Percentiles rank a stretch among this genome's conserved stretches.
Conservation (phyloP, 2,113 vertebrate genomes). For the Phodopus roborovskii region DNA sequence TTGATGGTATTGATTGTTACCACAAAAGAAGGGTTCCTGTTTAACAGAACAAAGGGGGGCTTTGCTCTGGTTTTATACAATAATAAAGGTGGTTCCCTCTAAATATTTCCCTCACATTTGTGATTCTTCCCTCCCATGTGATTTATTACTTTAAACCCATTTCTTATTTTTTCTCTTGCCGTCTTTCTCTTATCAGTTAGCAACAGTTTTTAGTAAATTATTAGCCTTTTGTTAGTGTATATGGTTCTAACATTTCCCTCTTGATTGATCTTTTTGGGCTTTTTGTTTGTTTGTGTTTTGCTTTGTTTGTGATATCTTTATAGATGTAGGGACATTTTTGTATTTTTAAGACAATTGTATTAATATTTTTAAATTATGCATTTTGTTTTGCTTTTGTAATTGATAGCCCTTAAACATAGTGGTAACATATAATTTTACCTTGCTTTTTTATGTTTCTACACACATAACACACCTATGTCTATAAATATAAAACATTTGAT, state of each 20-base stretch:
- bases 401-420: not conserved
- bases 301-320: constrained; percentile 24
- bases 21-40: not conserved
- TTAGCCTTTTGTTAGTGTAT: constrained; percentile 50
- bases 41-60: not conserved
- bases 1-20: not conserved
- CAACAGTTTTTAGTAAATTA: constrained; percentile 42
- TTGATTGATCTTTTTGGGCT: not conserved
- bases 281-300: not conserved
- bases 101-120: constrained; percentile 19
- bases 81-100: not conserved
- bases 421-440: constrained; percentile 27
- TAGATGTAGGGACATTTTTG: not conserved
- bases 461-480: not conserved
- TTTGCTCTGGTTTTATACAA: constrained; percentile 24
- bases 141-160: constrained; percentile 13
- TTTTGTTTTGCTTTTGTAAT: constrained; percentile 33
- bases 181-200: constrained; percentile 38
- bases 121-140: not conserved
- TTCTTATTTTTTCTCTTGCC: not conserved
- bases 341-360: constrained; percentile 42
- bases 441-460: not conserved
- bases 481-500: not conserved
- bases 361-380: constrained; percentile 53
- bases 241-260: not conserved